A percentile compares a stretch with the other conserved stretches of the same genome.
These are phyloP conservation scores for Oryzias dopingdopingensis DNA, from an alignment of 2,797 vertebrate genomes.

Conservation along the genomic window DNA sequence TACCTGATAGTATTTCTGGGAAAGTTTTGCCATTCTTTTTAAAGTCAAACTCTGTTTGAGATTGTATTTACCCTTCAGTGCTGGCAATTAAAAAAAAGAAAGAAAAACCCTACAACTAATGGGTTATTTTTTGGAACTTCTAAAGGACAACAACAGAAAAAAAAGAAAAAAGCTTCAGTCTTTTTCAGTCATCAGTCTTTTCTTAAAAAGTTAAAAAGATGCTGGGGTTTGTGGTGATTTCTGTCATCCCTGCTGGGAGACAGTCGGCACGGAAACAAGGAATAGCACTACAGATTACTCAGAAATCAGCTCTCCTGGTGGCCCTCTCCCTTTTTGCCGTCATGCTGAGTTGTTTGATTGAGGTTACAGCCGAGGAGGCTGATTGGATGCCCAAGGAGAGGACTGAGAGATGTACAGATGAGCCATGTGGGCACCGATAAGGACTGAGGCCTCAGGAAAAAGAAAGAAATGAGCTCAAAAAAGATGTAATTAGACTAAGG, in stretches of 20 bases:
- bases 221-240: conserved; percentile 10
- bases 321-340: conserved; percentile 36
- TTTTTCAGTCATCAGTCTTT: conserved; percentile 15
- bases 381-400: conserved; percentile 43
- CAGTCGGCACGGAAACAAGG: conserved; percentile 38
- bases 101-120: no score
- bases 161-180: no score
- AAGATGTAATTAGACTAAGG: conserved; percentile 4
- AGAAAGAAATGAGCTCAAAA: background rate
- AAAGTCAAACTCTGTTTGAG: no score
- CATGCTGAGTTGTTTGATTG: conserved; percentile 66
- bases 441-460: background rate
- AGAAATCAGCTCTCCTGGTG: conserved; percentile 34
- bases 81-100: no score
- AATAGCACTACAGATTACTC: conserved; percentile 40
- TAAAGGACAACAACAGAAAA: no score
- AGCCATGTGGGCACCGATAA: conserved; percentile 15
- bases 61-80: no score
- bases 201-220: conserved; percentile 10
- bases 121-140: no score
- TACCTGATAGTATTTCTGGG: no score
- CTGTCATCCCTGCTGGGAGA: conserved; percentile 10
- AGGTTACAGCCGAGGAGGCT: conserved; percentile 53
- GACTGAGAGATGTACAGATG: conserved; percentile 14
- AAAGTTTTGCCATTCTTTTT: no score